Evolutionary conservation across 2,888 invertebrate genomes (phyloP).

Genomic region (Aradus depressus): DNA sequence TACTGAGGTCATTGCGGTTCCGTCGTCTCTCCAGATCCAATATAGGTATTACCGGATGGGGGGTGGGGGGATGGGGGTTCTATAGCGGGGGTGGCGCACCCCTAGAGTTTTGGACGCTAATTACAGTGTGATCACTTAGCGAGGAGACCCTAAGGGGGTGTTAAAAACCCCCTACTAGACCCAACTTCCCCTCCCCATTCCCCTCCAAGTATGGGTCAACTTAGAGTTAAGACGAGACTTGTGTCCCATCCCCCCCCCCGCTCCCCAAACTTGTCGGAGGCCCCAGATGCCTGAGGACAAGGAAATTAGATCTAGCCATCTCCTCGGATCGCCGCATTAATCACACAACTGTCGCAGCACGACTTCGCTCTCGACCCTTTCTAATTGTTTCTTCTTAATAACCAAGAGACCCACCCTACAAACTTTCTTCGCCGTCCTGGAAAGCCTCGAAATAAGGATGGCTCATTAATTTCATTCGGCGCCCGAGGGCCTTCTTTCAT

Average conservation of each 20-base stretch:
- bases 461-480: conserved; percentile 16
- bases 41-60: conserved; percentile 19
- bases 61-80: too few relatives aligned
- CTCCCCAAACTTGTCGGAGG: conserved; percentile 12
- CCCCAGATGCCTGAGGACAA: conserved; percentile 26
- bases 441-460: conserved; percentile 7
- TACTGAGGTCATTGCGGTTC: conserved; percentile 12
- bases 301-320: conserved; percentile 25
- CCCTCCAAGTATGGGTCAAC: conserved; percentile 3
- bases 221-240: conserved; percentile 12
- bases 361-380: conserved; percentile 4
- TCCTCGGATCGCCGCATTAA: conserved; percentile 10
- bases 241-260: conserved; percentile 4
- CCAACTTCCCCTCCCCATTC: neutral
- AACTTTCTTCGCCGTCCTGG: neutral
- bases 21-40: conserved; percentile 7
- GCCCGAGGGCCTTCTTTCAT: conserved; percentile 7
- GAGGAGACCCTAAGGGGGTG: neutral
- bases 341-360: conserved; percentile 14
- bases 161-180: neutral
- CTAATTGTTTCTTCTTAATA: conserved; percentile 19
- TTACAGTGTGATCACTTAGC: conserved; percentile 16
- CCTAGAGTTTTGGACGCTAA: conserved; percentile 1
- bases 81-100: too few relatives aligned
- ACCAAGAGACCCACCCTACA: neutral